phyloP scores from a whole-genome alignment of 2,888 invertebrate genomes.

The Physocephala rufipes region DNA sequence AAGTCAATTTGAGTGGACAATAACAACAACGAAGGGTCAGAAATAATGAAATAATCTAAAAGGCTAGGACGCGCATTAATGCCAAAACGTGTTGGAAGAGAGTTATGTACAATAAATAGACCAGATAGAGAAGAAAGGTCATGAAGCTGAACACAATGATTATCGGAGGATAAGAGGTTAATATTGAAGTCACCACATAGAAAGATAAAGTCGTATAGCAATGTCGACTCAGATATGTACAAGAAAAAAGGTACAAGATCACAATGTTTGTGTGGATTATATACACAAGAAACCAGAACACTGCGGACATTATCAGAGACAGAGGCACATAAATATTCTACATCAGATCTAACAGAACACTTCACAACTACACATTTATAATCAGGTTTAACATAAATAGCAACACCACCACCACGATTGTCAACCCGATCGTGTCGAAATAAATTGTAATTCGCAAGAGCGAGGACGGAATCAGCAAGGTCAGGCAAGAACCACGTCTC shows the following conservation, averaged over 20 bases:
- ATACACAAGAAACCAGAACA: neutral
- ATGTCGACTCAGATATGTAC: neutral
- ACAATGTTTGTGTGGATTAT: neutral
- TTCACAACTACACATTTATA: neutral
- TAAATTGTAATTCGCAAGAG: neutral
- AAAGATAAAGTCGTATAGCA: too few relatives aligned
- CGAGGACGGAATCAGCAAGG: neutral
- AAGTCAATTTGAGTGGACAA: neutral
- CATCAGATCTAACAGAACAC: neutral
- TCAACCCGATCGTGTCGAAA: neutral
- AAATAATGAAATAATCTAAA: constrained; percentile 1
- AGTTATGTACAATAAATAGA: too few relatives aligned
- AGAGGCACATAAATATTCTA: constrained; percentile 7
- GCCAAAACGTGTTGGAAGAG: neutral
- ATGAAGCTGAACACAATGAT: too few relatives aligned
- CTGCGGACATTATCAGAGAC: neutral
- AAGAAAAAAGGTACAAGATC: neutral
- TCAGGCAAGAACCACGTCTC: constrained; percentile 7
- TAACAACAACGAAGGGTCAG: constrained; percentile 22
- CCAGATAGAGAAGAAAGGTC: too few relatives aligned
- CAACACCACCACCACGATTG: neutral
- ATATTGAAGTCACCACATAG: too few relatives aligned
- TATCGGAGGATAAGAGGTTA: too few relatives aligned
- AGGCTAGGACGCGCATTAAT: neutral
- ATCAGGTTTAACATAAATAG: neutral